These are phyloP conservation scores for Acanthococcus lagerstroemiae DNA, from an alignment of 2,888 invertebrate species.

Conservation along the genomic window DNA sequence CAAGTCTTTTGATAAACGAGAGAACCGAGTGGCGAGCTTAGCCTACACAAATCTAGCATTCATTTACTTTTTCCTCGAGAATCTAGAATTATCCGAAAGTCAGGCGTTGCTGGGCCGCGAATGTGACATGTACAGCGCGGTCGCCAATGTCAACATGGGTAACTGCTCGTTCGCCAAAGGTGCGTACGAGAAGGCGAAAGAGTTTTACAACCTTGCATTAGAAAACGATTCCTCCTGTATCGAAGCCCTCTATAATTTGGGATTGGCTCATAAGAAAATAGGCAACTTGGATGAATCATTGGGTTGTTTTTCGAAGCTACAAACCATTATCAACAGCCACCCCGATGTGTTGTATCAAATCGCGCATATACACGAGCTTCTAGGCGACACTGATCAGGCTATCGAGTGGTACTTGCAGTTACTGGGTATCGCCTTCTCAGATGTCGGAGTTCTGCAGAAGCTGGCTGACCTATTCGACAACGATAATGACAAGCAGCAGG, in stretches of 20 bases:
- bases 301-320: constrained; percentile 68
- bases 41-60: constrained; percentile 79
- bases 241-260: constrained; percentile 70
- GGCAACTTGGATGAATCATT: constrained; percentile 60
- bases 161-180: constrained; percentile 63
- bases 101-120: constrained; percentile 14
- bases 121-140: constrained; percentile 61
- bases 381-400: constrained; percentile 52
- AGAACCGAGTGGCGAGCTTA: constrained; percentile 69
- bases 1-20: constrained; percentile 76
- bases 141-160: constrained; percentile 75
- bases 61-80: constrained; percentile 60
- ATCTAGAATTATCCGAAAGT: constrained; percentile 33
- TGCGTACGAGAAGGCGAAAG: constrained; percentile 59
- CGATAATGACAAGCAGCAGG: constrained; percentile 82
- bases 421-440: constrained; percentile 72
- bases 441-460: constrained; percentile 78
- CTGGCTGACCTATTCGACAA: constrained; percentile 82
- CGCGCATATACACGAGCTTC: constrained; percentile 62
- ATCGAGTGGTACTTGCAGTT: constrained; percentile 63
- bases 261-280: constrained; percentile 31
- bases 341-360: constrained; percentile 69
- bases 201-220: constrained; percentile 62
- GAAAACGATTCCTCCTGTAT: constrained; percentile 71
- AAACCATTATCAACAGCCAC: constrained; percentile 57